Percentiles rank a stretch among this genome's conserved stretches.
These are phyloP conservation scores for Mungos mungo DNA, from an alignment of 2,113 vertebrate species.

Conservation along the genomic window DNA sequence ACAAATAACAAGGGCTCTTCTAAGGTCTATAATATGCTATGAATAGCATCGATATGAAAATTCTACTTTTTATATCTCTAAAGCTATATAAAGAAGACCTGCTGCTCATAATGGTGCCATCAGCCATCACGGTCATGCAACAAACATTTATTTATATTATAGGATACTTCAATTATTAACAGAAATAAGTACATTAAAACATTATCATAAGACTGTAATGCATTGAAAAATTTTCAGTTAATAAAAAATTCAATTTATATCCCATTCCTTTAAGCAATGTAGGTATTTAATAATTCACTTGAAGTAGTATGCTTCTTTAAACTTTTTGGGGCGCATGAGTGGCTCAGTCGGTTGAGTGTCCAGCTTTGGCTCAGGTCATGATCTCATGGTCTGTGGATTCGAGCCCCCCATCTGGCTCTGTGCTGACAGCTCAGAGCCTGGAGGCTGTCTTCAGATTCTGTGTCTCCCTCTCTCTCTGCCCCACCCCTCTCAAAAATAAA, in stretches of 20 bases:
- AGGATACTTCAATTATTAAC: not conserved
- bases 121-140: not conserved
- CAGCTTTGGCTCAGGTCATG: too few relatives aligned
- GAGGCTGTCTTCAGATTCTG: too few relatives aligned
- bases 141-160: not conserved
- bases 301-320: constrained; percentile 20
- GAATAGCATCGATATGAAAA: not conserved
- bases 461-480: too few relatives aligned
- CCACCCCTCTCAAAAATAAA: too few relatives aligned
- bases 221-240: constrained; percentile 5
- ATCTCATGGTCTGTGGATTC: too few relatives aligned
- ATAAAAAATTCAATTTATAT: not conserved
- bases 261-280: not conserved
- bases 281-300: not conserved
- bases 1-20: not conserved
- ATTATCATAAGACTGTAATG: not conserved
- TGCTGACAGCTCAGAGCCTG: too few relatives aligned
- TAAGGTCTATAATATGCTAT: not conserved
- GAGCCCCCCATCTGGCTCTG: too few relatives aligned
- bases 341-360: too few relatives aligned
- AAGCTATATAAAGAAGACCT: not conserved
- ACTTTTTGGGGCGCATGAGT: too few relatives aligned
- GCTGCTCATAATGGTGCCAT: not conserved
- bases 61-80: not conserved
- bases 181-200: not conserved